Evolutionary conservation across 37 sponge, comb jelly and placozoan genomes (phyloP), one percentile per base, ranked within the genome.

Genomic region (Diacarnus erythraeanus): DNA sequence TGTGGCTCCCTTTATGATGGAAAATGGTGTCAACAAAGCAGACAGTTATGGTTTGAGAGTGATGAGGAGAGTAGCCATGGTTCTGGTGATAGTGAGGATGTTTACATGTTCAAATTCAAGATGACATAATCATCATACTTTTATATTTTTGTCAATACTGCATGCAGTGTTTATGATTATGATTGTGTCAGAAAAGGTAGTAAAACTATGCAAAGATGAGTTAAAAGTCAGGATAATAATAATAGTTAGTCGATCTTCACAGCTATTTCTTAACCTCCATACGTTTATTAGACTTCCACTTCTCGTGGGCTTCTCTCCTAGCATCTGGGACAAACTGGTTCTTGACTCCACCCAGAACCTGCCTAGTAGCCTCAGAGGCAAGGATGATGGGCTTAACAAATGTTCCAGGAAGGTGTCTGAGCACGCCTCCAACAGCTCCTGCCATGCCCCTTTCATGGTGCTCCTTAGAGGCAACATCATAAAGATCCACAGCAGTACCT

Each of bases 241-340:
- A n/a, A n/a, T n/a, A n/a, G n/a, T n/a, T n/a, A n/a, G n/a, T n/a
- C n/a, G n/a, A n/a, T n/a, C n/a, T n/a, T n/a, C n/a, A n/a, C n/a
- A n/a, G n/a, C n/a, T n/a, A n/a, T n/a, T n/a, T n/a, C n/a, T n/a
- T n/a, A n/a, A n/a, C n/a, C n/a, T n/a, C n/a, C n/a, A n/a, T n/a
- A n/a, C n/a, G n/a, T n/a, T n/a, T n/a, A n/a, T n/a, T n/a, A n/a
- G 56, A 34, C 26, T 81, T 83, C 89, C 84, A 96, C 73, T 96
- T 96, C 27, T 89, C 91, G 26, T 37, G 34, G 0, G 90, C 89
- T 44, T 97, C 97, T 33, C 67, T 90, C 33, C 87, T 70, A 33
- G 92, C 97, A 39, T 94, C 92, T 25, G 97, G 97, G 26, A 94
- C 66, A 69, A 96, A 83, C 79, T 97, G 94, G 74, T 97, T 94